phyloP scores from a whole-genome alignment of 1,140 invertebrate genomes.

The Euborellia annulipes region DNA sequence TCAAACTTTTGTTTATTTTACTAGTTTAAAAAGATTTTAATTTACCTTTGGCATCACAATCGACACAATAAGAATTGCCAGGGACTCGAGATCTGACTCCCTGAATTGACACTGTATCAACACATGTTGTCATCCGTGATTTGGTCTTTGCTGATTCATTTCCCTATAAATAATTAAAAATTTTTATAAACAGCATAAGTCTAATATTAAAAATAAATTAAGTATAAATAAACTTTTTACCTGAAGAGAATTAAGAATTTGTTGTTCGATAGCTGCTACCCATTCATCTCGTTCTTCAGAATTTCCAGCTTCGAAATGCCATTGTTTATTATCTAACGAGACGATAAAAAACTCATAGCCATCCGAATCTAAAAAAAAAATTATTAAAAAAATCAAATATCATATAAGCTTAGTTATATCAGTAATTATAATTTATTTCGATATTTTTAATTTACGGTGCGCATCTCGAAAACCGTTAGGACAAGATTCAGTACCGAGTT shows the following conservation, averaged over 20 bases:
- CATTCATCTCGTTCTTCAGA: conserved; percentile 87
- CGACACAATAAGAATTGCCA: conserved; percentile 84
- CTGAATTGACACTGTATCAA: conserved; percentile 43
- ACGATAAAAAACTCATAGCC: conserved; percentile 93
- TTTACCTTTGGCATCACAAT: conserved; percentile 81
- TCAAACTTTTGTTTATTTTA: no score
- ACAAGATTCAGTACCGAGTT: no score
- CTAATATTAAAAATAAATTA: no score
- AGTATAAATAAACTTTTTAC: conserved; percentile 18
- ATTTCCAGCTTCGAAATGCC: conserved; percentile 90
- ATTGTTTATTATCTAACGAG: conserved; percentile 88
- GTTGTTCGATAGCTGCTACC: conserved; percentile 92
- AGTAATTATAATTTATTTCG: no score
- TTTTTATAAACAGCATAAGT: no score
- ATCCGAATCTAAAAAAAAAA: conserved; percentile 44
- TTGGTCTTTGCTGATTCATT: conserved; percentile 62
- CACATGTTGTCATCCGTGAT: conserved; percentile 36
- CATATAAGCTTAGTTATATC: no score
- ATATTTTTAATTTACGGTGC: no score
- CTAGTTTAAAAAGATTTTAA: no score
- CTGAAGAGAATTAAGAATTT: conserved; percentile 63
- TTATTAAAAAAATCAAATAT: not conserved
- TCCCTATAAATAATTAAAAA: conserved; percentile 33
- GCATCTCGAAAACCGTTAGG: no score
- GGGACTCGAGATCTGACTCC: conserved; percentile 46